A percentile compares a stretch with the other conserved stretches of the same genome.
Evolutionary conservation across 2,888 invertebrate genomes (phyloP).

Genomic region (Gibbula magus): DNA sequence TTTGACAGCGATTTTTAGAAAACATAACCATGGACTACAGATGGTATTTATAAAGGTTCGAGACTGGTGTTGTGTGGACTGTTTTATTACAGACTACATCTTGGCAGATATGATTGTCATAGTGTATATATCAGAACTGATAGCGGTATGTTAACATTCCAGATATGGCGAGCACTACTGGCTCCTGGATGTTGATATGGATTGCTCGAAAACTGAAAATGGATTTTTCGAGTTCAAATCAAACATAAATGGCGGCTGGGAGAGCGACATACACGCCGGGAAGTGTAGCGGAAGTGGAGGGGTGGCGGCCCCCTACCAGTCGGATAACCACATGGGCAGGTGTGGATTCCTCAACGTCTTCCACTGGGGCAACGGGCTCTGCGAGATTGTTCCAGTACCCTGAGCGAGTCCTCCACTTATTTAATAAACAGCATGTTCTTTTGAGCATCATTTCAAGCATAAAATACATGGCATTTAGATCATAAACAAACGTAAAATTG

Average conservation of each 20-base stretch:
- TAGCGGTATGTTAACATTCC: conserved; percentile 17
- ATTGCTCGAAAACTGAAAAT: conserved; percentile 72
- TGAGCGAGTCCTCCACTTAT: too few species aligned
- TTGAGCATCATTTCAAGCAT: too few species aligned
- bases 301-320: conserved; percentile 47
- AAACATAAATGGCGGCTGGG: conserved; percentile 72
- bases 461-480: too few species aligned
- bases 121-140: too few species aligned
- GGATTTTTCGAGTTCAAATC: conserved; percentile 77
- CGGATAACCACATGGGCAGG: conserved; percentile 73
- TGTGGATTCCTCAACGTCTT: conserved; percentile 75
- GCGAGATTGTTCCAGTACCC: conserved; percentile 47
- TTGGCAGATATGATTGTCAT: too few species aligned
- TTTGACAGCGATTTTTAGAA: too few species aligned
- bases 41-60: too few species aligned
- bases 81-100: too few species aligned
- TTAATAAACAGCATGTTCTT: too few species aligned
- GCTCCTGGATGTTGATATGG: conserved; percentile 75
- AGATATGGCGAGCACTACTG: conserved; percentile 75
- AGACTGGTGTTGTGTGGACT: too few species aligned
- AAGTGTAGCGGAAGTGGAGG: conserved; percentile 66
- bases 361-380: conserved; percentile 58
- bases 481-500: too few species aligned
- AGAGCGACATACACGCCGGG: conserved; percentile 57
- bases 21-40: too few species aligned